A percentile compares a stretch with the other conserved stretches of the same genome.
Conservation (phyloP, 2,888 invertebrate genomes). For the Pristionchus entomophagus region DNA sequence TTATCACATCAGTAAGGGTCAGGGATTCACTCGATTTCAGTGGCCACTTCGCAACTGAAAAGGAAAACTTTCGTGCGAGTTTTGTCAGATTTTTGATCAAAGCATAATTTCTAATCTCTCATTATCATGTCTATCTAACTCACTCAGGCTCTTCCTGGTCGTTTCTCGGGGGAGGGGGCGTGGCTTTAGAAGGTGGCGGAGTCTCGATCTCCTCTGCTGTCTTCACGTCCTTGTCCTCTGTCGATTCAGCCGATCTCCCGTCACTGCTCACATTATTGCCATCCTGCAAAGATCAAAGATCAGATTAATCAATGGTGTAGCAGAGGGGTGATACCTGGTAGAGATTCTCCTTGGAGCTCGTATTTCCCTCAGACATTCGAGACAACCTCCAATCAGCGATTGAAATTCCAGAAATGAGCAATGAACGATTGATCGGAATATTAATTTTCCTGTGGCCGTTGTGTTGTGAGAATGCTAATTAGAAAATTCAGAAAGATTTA, state of each 20-base stretch:
- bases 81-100: no score
- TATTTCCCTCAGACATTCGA: background rate
- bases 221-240: constrained; percentile 21
- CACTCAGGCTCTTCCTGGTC: constrained; percentile 23
- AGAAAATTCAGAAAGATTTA: no score
- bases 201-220: constrained; percentile 31
- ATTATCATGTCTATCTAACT: background rate
- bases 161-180: background rate
- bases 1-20: constrained; percentile 25
- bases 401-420: background rate
- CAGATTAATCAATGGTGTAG: background rate
- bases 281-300: constrained; percentile 28
- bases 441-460: no score
- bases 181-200: background rate
- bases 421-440: background rate
- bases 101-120: background rate
- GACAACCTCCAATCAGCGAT: background rate
- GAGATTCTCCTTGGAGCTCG: background rate
- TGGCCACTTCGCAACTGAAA: constrained; percentile 32
- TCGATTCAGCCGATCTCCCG: background rate
- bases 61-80: background rate
- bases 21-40: constrained; percentile 30
- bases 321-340: background rate
- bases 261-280: background rate
- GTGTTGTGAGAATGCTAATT: no score